Evolutionary conservation across 1,140 invertebrate species (phyloP).

Genomic region (Leptinotarsa undecemlineata): DNA sequence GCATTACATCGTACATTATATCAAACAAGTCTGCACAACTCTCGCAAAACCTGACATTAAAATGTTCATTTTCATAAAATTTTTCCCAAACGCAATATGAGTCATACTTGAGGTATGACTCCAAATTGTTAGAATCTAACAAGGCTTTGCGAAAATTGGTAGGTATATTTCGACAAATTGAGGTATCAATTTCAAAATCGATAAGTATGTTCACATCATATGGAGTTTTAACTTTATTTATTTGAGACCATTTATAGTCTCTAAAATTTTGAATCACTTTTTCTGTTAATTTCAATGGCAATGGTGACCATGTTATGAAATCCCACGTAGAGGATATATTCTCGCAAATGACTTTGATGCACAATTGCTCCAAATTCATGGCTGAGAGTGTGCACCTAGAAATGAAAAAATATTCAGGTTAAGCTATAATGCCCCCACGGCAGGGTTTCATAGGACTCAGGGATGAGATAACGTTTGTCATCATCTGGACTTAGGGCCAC

Average conservation of each 20-base stretch:
- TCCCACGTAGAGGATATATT: background rate
- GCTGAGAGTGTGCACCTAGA: background rate
- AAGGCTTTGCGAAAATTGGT: no score
- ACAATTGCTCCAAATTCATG: background rate
- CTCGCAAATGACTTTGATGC: background rate
- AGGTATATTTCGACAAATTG: no score
- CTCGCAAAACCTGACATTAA: no score
- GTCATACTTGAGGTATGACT: no score
- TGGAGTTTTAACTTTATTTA: no score
- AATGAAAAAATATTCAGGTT: background rate
- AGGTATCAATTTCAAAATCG: no score
- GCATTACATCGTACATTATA: no score
- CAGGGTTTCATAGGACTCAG: conserved; percentile 22
- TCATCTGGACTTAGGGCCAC: conserved; percentile 31
- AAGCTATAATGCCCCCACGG: conserved; percentile 29
- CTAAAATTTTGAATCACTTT: background rate
- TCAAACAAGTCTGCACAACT: no score
- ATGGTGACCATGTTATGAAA: background rate
- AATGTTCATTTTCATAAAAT: no score
- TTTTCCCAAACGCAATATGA: no score
- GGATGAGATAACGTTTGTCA: conserved; percentile 30
- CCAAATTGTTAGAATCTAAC: no score
- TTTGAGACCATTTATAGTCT: background rate
- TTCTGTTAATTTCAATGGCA: background rate
- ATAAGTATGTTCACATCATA: no score